phyloP scores from a whole-genome alignment of 2,888 invertebrate genomes.

The Chirona hameri region DNA sequence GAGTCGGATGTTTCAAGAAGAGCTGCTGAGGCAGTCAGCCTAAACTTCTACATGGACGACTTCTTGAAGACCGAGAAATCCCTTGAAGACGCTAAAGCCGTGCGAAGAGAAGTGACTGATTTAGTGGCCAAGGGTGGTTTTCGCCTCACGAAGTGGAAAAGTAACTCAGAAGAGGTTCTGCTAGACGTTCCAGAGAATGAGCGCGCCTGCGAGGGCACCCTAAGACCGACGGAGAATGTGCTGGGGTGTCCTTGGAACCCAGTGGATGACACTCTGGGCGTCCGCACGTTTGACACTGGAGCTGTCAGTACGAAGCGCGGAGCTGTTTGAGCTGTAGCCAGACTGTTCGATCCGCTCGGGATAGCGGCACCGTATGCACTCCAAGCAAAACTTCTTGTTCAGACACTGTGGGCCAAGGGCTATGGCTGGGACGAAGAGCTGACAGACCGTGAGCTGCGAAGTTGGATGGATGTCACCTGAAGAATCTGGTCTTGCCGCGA shows the following conservation, averaged over 20 bases:
- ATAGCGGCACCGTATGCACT: background rate
- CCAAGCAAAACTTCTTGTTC: background rate
- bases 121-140: background rate
- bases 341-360: background rate
- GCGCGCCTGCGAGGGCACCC: no score
- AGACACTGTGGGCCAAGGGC: background rate
- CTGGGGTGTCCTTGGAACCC: background rate
- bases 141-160: background rate
- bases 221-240: background rate
- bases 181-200: background rate
- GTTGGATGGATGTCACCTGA: background rate
- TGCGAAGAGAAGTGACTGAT: background rate
- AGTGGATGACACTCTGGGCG: background rate
- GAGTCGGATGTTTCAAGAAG: no score
- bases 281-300: background rate
- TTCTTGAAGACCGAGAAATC: background rate
- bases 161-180: background rate
- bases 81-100: no score
- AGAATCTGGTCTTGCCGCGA: background rate
- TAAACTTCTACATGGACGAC: background rate
- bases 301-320: background rate
- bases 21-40: accelerated
- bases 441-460: background rate
- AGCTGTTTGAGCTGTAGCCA: background rate
- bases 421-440: background rate